These are phyloP conservation scores for Anabas testudineus DNA, from an alignment of 2,797 vertebrate species.

Conservation along the genomic window DNA sequence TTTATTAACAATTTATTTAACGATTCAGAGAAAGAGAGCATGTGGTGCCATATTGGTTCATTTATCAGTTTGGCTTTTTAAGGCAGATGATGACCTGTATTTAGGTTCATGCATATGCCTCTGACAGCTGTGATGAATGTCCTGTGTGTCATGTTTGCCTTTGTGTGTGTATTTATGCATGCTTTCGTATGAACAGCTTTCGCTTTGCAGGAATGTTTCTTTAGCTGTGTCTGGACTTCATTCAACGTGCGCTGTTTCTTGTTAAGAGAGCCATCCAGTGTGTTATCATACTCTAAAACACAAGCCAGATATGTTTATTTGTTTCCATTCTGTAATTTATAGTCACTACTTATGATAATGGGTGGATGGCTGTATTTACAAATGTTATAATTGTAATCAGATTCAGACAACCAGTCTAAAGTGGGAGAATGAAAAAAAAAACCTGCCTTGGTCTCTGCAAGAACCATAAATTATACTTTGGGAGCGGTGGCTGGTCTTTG, in stretches of 20 bases:
- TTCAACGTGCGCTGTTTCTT: slow-evolving; percentile 62
- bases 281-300: slow-evolving; percentile 67
- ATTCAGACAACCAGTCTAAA: slow-evolving; percentile 55
- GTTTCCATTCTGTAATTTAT: slow-evolving; percentile 57
- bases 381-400: slow-evolving; percentile 70
- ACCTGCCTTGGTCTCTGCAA: slow-evolving; percentile 55
- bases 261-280: slow-evolving; percentile 50
- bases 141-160: slow-evolving; percentile 45
- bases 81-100: slow-evolving; percentile 11
- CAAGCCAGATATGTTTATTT: slow-evolving; percentile 62
- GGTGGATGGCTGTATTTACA: slow-evolving; percentile 65
- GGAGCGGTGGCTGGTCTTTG: slow-evolving; percentile 75
- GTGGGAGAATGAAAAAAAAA: slow-evolving; percentile 40
- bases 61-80: slow-evolving; percentile 33
- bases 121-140: slow-evolving; percentile 62
- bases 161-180: slow-evolving; percentile 47
- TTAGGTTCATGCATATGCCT: slow-evolving; percentile 31
- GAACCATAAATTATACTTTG: slow-evolving; percentile 80
- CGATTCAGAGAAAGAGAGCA: slow-evolving; percentile 15
- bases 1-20: slow-evolving; percentile 16
- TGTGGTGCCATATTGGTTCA: slow-evolving; percentile 16
- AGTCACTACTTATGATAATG: slow-evolving; percentile 69
- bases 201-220: slow-evolving; percentile 67
- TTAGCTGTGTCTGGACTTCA: slow-evolving; percentile 64
- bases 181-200: slow-evolving; percentile 51